Conservation (phyloP, 2,888 invertebrate species). For the Tanypteryx hageni region DNA sequence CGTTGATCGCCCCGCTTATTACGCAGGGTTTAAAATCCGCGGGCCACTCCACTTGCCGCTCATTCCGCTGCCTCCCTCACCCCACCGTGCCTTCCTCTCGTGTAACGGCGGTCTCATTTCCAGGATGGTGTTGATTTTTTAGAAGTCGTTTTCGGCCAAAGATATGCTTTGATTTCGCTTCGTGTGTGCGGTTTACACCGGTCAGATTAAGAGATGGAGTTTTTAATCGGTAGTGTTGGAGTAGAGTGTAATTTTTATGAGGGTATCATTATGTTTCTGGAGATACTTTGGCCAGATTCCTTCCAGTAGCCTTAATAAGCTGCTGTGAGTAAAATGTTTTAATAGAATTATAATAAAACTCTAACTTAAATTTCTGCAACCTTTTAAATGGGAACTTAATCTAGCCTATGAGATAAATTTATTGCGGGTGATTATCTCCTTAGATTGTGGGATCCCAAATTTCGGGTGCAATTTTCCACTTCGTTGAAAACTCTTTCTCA, state of each 20-base stretch:
- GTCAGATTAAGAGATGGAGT: no score
- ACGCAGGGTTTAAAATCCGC: neutral
- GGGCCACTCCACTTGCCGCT: neutral
- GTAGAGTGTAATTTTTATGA: no score
- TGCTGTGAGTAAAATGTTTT: no score
- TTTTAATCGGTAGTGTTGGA: no score
- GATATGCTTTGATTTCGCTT: neutral
- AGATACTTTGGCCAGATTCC: no score
- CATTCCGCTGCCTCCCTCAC: neutral
- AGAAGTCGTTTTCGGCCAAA: neutral
- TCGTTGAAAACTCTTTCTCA: neutral
- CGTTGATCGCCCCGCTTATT: neutral
- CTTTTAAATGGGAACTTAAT: neutral
- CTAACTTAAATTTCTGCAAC: neutral
- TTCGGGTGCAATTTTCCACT: slow-evolving; percentile 16
- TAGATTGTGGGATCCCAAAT: neutral
- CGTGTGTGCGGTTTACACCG: neutral
- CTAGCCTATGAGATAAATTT: neutral
- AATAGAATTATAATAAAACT: neutral
- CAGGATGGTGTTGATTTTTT: neutral
- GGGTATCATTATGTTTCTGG: no score
- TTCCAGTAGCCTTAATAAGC: no score
- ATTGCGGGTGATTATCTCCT: neutral
- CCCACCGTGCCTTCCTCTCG: neutral
- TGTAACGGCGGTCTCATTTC: neutral